phyloP scores from a whole-genome alignment of 2,888 invertebrate species.

The Coelinius sp. region DNA sequence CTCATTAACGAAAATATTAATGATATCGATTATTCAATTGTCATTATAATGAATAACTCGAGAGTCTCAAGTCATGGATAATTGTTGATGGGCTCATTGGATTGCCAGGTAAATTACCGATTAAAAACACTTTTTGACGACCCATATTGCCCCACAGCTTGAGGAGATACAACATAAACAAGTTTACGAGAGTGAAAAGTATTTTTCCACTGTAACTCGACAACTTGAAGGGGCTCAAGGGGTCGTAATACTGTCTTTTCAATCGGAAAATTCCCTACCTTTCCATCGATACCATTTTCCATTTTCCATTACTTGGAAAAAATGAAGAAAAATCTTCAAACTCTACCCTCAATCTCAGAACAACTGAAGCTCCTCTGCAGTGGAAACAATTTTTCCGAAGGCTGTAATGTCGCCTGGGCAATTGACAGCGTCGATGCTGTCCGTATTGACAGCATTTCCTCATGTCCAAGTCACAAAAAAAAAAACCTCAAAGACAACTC shows the following conservation, averaged over 20 bases:
- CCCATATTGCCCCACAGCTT: background rate
- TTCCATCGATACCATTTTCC: too few relatives aligned
- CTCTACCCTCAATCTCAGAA: slow-evolving; percentile 54
- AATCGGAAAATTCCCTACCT: too few relatives aligned
- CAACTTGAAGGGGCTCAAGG: too few relatives aligned
- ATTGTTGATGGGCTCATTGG: background rate
- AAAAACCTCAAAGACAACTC: background rate
- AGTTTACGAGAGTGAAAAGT: too few relatives aligned
- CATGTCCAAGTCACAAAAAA: slow-evolving; percentile 40
- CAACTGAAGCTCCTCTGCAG: slow-evolving; percentile 55
- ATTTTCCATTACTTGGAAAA: background rate
- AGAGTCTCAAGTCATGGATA: too few relatives aligned
- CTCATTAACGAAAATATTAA: background rate
- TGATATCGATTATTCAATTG: too few relatives aligned
- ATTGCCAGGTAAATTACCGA: background rate
- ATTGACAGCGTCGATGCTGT: slow-evolving; percentile 61
- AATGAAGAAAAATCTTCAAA: background rate
- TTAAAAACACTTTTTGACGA: background rate
- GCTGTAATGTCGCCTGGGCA: slow-evolving; percentile 51
- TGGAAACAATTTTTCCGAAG: slow-evolving; percentile 41
- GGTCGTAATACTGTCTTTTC: too few relatives aligned
- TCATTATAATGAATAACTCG: too few relatives aligned
- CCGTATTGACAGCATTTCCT: slow-evolving; percentile 61
- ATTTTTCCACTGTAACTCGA: too few relatives aligned
- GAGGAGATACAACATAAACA: too few relatives aligned